phyloP scores from a whole-genome alignment of 2,888 invertebrate genomes.

The Amaurobius ferox region DNA sequence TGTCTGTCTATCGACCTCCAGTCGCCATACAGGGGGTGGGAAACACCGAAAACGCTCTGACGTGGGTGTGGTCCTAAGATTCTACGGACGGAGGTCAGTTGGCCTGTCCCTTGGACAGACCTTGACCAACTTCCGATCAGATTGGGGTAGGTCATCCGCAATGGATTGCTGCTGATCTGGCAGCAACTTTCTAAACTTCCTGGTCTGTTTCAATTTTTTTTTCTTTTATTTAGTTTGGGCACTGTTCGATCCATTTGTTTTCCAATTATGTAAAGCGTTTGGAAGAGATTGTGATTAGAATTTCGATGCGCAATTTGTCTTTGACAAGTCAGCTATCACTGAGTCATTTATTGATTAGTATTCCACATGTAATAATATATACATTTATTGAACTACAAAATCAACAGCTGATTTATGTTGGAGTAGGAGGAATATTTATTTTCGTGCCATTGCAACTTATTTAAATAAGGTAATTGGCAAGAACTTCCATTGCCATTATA shows the following conservation, averaged over 20 bases:
- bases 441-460: no score
- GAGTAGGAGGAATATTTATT: no score
- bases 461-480: no score
- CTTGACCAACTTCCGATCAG: constrained; percentile 53
- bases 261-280: constrained; percentile 7
- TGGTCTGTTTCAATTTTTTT: not conserved
- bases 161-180: constrained; percentile 1
- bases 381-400: no score
- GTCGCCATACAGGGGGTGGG: constrained; percentile 25
- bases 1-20: constrained; percentile 22
- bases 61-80: constrained; percentile 33
- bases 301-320: not conserved
- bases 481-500: no score
- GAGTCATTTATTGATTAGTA: no score
- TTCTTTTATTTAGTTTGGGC: not conserved
- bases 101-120: constrained; percentile 50
- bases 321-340: not conserved
- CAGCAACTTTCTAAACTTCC: constrained; percentile 15
- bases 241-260: constrained; percentile 13
- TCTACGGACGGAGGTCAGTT: constrained; percentile 49
- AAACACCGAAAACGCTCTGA: constrained; percentile 4
- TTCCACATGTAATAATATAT: no score
- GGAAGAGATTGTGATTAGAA: not conserved
- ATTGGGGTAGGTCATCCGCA: constrained; percentile 26
- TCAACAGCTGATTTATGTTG: no score